Conservation (phyloP, 2,888 invertebrate genomes). For the Tuberolachnus salignus region DNA sequence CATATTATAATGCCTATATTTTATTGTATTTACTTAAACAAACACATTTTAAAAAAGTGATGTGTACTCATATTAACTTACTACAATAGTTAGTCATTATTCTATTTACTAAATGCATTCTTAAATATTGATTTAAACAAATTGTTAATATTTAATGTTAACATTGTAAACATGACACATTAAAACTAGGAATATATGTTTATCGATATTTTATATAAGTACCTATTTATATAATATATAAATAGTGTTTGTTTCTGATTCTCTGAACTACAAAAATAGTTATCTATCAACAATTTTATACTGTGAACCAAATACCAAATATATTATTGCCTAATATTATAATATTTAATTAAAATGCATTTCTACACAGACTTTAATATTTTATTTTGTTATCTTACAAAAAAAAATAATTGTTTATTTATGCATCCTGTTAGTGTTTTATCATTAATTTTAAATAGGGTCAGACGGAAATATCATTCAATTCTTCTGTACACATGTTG, state of each 20-base stretch:
- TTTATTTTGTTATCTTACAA: slow-evolving; percentile 14
- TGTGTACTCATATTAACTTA: too few species aligned
- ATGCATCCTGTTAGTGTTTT: slow-evolving; percentile 41
- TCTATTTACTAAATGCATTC: too few species aligned
- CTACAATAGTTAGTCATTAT: too few species aligned
- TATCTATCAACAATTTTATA: background rate
- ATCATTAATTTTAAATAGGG: slow-evolving; percentile 37
- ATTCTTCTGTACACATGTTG: background rate
- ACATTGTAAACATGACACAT: background rate
- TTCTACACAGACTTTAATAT: background rate
- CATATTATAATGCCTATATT: too few species aligned
- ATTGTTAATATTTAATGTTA: background rate
- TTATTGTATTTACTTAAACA: too few species aligned
- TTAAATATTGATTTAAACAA: too few species aligned
- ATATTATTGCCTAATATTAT: background rate
- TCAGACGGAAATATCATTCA: slow-evolving; percentile 28
- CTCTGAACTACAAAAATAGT: background rate
- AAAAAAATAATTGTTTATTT: slow-evolving; percentile 24
- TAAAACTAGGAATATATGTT: background rate
- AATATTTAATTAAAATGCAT: slow-evolving; percentile 1
- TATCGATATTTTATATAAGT: background rate
- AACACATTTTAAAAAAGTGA: too few species aligned
- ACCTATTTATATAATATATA: background rate
- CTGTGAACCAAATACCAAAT: background rate
- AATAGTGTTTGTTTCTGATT: background rate